Conservation (phyloP, 2,113 vertebrate species). For the Albula glossodonta region DNA sequence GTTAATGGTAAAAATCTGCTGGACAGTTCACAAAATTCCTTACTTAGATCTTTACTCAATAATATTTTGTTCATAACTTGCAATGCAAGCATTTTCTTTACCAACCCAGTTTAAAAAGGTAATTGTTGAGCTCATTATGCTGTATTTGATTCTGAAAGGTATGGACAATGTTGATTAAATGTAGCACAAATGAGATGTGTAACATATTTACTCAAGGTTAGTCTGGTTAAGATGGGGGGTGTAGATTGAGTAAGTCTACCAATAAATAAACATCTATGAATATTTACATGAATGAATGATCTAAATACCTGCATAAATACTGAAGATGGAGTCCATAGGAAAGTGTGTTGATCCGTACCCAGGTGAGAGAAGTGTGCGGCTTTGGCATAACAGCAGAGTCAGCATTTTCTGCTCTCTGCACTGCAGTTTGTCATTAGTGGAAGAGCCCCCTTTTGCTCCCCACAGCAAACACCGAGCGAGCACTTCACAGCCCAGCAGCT, state of each 20-base stretch:
- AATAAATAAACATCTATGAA: neutral
- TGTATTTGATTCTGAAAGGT: too few relatives aligned
- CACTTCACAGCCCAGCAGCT: neutral
- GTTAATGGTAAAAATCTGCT: too few relatives aligned
- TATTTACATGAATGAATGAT: neutral
- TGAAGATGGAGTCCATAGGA: neutral
- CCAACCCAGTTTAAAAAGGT: too few relatives aligned
- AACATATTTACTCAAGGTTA: neutral
- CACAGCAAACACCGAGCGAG: constrained; percentile 1
- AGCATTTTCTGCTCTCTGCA: neutral
- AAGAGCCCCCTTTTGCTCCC: neutral
- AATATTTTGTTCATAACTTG: too few relatives aligned
- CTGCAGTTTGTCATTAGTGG: neutral
- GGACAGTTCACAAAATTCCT: too few relatives aligned
- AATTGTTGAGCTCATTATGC: too few relatives aligned
- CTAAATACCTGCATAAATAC: neutral
- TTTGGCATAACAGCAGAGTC: neutral
- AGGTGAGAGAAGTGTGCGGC: neutral
- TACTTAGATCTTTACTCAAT: too few relatives aligned
- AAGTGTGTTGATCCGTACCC: neutral
- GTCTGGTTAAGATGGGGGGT: neutral
- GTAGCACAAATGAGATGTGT: too few relatives aligned
- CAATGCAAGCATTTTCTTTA: too few relatives aligned
- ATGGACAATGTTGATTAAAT: too few relatives aligned
- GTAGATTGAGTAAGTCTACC: neutral